Evolutionary conservation across 2,888 invertebrate genomes (phyloP), one percentile per base, ranked within the genome.

Genomic region (Sarcophaga carnaria): DNA sequence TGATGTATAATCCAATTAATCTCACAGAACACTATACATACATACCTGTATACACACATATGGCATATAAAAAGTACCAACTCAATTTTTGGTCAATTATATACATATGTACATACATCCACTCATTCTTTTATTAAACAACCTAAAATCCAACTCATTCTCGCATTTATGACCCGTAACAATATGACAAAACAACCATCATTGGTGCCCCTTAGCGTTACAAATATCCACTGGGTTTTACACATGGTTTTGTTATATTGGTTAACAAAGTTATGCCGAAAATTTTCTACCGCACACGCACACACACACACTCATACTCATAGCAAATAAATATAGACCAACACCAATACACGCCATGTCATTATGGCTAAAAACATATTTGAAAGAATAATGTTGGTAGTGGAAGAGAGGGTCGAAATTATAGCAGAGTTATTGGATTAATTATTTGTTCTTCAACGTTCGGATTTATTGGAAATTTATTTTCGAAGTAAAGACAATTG

Each of bases 221-320:
- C 78, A 82, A 75, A 82, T 82, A 76, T 85, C 82, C 70, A 71
- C 47, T 82, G 78, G 75, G 78, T 62, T 82, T 76, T 45, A 70
- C 82, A 82, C 79, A 79, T 79, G 85, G 82, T 85, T 85, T 82
- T 75, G 75, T 79, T 85, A 66, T 66, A 66, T 85, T 82, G 82
- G 79, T 76, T 75, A 82, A 82, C 81, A 66, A 79, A 79, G 85
- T 79, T 85, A 82, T 82, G 75, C 45, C 11, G 81, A 67, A 49
- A 75, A 85, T 81, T 62, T 47, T 37, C 45, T 27, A 47, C 62
- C 27, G 37, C 62, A 80, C 22, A 66, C 54, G n/a, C 27, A 0
- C 4, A 27, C 4, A 4, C 64, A 45, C 6, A 77, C 4, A 22
- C 71, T 60, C 3, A 11, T n/a, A 62, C 60, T 14, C 27, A 60